Conservation (phyloP, 2,113 vertebrate genomes). For the Fukomys damarensis region DNA sequence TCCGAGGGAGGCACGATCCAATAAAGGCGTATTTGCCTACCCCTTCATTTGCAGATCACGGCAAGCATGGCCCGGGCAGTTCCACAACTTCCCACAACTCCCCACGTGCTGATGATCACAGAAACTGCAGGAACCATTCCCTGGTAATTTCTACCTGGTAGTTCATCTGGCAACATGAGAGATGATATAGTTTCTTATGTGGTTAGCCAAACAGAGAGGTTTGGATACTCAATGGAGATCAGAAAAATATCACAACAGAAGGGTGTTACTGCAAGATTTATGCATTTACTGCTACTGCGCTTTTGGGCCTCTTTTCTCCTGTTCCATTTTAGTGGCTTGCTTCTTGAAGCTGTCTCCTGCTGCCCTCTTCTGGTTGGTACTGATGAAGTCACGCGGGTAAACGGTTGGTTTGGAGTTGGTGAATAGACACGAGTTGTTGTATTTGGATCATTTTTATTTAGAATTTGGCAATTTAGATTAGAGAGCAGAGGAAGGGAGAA, state of each 20-base stretch:
- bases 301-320: not conserved
- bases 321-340: not conserved
- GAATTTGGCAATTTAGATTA: slow-evolving; percentile 19
- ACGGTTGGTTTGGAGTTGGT: not conserved
- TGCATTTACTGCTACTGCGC: not conserved
- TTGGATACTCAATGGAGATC: not conserved
- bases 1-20: not conserved
- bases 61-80: not conserved
- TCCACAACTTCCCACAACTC: not conserved
- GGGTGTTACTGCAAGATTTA: not conserved
- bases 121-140: accelerated
- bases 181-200: not conserved
- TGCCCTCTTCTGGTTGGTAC: slow-evolving; percentile 86
- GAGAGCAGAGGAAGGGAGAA: slow-evolving; percentile 31
- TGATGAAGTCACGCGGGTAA: slow-evolving; percentile 28
- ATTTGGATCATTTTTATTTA: slow-evolving; percentile 14
- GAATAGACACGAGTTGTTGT: not conserved
- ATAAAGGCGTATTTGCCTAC: not conserved
- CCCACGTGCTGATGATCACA: not conserved
- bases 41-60: not conserved
- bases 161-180: not conserved
- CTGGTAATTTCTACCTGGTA: not conserved
- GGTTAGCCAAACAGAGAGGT: slow-evolving; percentile 3
- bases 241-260: slow-evolving; percentile 22
- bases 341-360: slow-evolving; percentile 73